These are phyloP conservation scores for Abrostola tripartita DNA, from an alignment of 2,888 invertebrate genomes.

Conservation along the genomic window DNA sequence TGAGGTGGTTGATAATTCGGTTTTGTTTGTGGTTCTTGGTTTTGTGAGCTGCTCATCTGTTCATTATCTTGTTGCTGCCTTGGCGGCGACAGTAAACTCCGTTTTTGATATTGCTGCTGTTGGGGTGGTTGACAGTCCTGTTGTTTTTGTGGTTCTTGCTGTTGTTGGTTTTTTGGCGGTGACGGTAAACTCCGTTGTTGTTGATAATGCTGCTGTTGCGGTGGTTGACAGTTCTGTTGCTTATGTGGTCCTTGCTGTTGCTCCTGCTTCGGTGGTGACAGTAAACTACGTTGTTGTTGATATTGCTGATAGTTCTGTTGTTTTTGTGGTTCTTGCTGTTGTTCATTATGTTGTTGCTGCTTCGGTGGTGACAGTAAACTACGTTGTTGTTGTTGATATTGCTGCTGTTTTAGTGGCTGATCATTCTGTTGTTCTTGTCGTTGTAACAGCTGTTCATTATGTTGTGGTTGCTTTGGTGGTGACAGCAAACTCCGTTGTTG, in stretches of 20 bases:
- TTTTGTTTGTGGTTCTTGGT: conserved; percentile 2
- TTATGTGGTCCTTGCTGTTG: conserved; percentile 31
- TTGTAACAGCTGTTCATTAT: conserved; percentile 19
- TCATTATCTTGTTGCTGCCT: conserved; percentile 18
- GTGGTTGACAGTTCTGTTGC: conserved; percentile 29
- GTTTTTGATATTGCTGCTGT: conserved; percentile 2
- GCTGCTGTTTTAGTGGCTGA: conserved; percentile 3
- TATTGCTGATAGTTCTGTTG: background rate
- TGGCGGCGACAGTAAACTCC: background rate
- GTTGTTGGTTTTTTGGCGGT: conserved; percentile 8
- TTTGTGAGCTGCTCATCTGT: conserved; percentile 15
- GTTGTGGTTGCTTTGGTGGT: conserved; percentile 12
- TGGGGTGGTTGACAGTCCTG: background rate
- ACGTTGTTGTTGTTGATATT: background rate
- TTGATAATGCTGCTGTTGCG: conserved; percentile 1
- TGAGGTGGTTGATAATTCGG: background rate
- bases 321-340: background rate
- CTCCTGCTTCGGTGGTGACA: conserved; percentile 3
- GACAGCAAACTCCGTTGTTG: conserved; percentile 7
- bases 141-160: conserved; percentile 5
- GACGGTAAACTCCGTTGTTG: conserved; percentile 21
- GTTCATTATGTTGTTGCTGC: conserved; percentile 12
- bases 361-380: no score
- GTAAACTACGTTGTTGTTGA: background rate
- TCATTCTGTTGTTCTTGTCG: background rate